A percentile compares a stretch with the other conserved stretches of the same genome.
Evolutionary conservation across 2,888 invertebrate genomes (phyloP).

Genomic region (Criorhina ranunculi): DNA sequence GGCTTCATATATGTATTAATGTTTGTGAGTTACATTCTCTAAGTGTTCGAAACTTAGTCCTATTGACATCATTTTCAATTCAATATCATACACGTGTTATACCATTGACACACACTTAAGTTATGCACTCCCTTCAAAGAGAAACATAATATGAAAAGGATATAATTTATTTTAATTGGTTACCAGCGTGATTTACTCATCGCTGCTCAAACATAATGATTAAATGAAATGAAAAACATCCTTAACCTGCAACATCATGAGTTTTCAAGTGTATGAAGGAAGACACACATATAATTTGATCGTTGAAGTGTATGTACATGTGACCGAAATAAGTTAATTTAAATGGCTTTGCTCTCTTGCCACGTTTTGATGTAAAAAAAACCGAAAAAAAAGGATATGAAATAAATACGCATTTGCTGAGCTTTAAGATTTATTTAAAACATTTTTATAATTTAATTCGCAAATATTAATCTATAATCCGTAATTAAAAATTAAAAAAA

Average conservation of each 20-base stretch:
- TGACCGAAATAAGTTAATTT: not conserved
- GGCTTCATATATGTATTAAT: too few species aligned
- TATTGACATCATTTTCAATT: not conserved
- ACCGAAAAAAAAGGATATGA: not conserved
- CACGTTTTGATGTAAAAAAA: not conserved
- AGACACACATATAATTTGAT: not conserved
- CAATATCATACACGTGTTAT: not conserved
- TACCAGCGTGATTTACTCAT: not conserved
- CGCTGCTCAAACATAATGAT: constrained; percentile 32
- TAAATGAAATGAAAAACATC: constrained; percentile 39
- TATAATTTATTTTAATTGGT: constrained; percentile 45
- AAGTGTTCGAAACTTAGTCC: too few species aligned
- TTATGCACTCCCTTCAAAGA: not conserved
- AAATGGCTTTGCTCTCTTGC: too few species aligned
- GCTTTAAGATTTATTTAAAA: too few species aligned
- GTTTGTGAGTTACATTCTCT: too few species aligned
- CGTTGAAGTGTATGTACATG: not conserved
- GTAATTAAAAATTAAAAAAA: too few species aligned
- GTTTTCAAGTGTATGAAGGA: not conserved
- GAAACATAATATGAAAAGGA: not conserved
- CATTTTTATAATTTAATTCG: too few species aligned
- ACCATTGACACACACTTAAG: not conserved
- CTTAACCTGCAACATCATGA: constrained; percentile 20
- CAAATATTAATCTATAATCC: too few species aligned
- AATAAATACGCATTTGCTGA: too few species aligned